Evolutionary conservation across 2,888 invertebrate species (phyloP).

Genomic region (Patella caerulea): DNA sequence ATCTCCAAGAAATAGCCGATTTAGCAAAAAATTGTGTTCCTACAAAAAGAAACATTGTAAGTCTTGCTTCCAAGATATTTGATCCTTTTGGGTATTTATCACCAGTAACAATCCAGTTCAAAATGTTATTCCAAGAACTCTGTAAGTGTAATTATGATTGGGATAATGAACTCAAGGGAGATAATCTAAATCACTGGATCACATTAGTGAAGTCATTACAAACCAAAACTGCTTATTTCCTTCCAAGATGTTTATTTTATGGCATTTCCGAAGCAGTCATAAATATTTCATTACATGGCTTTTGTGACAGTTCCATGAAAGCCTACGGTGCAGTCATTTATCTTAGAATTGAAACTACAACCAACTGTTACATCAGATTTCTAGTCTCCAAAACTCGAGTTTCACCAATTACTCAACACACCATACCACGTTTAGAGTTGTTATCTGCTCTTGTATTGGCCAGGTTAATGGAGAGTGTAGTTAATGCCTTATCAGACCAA

Average conservation of each 20-base stretch:
- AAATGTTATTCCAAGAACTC: constrained; percentile 6
- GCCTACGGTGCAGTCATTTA: neutral
- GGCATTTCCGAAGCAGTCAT: neutral
- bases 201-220: neutral
- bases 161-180: neutral
- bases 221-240: neutral
- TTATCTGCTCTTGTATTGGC: neutral
- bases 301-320: neutral
- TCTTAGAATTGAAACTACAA: neutral
- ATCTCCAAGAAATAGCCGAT: neutral
- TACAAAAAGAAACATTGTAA: neutral
- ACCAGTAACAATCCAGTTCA: neutral
- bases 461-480: neutral
- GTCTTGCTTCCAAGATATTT: neutral
- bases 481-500: neutral
- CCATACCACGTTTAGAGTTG: neutral
- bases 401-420: neutral
- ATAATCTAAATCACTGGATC: neutral
- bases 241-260: neutral
- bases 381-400: neutral
- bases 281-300: neutral
- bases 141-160: neutral
- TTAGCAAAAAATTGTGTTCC: neutral
- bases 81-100: neutral
- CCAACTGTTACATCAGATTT: neutral